Evolutionary conservation across 2,797 vertebrate genomes (phyloP).

Genomic region (Petrocephalus schoutedeni): DNA sequence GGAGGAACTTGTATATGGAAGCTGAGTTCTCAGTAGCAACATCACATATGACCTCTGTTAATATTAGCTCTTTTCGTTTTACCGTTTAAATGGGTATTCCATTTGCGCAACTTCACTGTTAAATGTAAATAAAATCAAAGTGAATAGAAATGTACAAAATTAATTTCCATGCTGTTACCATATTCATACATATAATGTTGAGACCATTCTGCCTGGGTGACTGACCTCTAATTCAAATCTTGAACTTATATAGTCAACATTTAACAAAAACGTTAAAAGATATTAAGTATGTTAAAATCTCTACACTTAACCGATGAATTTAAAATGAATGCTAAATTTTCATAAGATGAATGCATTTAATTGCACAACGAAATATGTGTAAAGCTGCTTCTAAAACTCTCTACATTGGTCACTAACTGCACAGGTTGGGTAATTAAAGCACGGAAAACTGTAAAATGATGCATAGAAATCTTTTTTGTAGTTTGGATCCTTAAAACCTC

Average conservation of each 20-base stretch:
- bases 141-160: not conserved
- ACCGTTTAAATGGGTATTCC: not conserved
- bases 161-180: not conserved
- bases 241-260: not conserved
- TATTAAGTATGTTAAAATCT: not conserved
- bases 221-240: not conserved
- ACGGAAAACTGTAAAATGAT: not conserved
- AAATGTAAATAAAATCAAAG: not conserved
- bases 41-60: not conserved
- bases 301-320: not conserved
- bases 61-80: not conserved
- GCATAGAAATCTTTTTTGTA: not conserved
- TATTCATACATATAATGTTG: not conserved
- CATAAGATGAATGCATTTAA: conserved; percentile 37
- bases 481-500: not conserved
- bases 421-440: not conserved
- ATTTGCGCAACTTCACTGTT: not conserved
- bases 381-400: conserved; percentile 24
- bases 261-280: not conserved
- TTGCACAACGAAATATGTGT: conserved; percentile 33
- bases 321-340: conserved; percentile 27
- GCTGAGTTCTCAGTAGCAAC: not conserved
- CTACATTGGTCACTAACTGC: conserved; percentile 29
- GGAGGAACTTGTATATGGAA: conserved; percentile 35
- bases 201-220: not conserved